phyloP scores from a whole-genome alignment of 2,888 invertebrate genomes.

The Priapulus caudatus region DNA sequence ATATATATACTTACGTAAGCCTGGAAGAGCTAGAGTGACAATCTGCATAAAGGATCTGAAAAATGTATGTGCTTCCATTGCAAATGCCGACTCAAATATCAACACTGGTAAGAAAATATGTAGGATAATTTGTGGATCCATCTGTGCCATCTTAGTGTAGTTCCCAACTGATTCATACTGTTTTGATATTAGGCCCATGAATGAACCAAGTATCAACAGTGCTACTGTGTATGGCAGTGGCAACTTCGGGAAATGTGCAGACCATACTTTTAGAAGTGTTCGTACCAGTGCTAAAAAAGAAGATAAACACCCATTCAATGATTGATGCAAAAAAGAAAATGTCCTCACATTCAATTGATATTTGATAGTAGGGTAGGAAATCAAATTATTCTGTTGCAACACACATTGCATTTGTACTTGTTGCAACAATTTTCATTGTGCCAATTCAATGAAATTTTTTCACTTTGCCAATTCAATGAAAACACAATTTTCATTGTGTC shows the following conservation, averaged over 20 bases:
- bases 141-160: constrained; percentile 26
- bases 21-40: constrained; percentile 34
- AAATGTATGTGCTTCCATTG: constrained; percentile 39
- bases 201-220: constrained; percentile 34
- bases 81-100: constrained; percentile 41
- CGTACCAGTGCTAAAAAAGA: constrained; percentile 1
- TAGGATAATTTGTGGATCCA: constrained; percentile 36
- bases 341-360: too few relatives aligned
- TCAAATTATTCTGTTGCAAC: too few relatives aligned
- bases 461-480: not conserved
- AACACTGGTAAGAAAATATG: constrained; percentile 39
- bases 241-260: constrained; percentile 12
- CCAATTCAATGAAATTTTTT: too few relatives aligned
- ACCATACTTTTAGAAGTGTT: not conserved
- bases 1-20: constrained; percentile 31
- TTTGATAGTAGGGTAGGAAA: too few relatives aligned
- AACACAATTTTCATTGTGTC: not conserved
- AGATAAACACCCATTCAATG: too few relatives aligned
- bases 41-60: constrained; percentile 34
- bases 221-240: constrained; percentile 38
- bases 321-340: too few relatives aligned
- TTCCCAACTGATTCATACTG: constrained; percentile 22
- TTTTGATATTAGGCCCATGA: constrained; percentile 30
- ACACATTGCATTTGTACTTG: too few relatives aligned
- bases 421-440: too few relatives aligned